Conservation (phyloP, 1,140 invertebrate species). For the Heliconius eleuchia region DNA sequence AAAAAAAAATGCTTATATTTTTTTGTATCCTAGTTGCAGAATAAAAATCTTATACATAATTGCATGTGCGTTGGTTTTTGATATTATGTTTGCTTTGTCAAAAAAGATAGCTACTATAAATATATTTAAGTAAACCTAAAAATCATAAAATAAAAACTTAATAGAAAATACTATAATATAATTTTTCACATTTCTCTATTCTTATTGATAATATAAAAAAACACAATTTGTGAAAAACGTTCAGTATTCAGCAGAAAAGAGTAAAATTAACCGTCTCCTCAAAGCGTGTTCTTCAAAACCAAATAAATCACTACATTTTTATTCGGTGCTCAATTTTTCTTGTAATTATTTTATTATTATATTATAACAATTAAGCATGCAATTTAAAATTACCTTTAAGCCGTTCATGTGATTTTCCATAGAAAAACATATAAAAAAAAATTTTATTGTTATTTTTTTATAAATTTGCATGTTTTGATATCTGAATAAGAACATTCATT, state of each 20-base stretch:
- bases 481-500: constrained; percentile 74
- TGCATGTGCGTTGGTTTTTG: constrained; percentile 30
- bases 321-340: background rate
- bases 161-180: too few species aligned
- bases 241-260: background rate
- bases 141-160: too few species aligned
- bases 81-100: constrained; percentile 31
- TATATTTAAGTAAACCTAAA: too few species aligned
- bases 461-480: constrained; percentile 55
- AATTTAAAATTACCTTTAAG: constrained; percentile 4
- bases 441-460: background rate
- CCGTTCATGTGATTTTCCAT: background rate
- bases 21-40: background rate
- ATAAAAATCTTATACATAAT: background rate
- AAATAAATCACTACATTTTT: background rate
- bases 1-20: background rate
- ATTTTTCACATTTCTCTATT: too few species aligned
- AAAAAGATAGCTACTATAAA: constrained; percentile 8
- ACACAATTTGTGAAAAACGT: too few species aligned
- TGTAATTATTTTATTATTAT: background rate
- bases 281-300: background rate
- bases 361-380: constrained; percentile 15
- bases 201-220: too few species aligned
- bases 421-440: background rate
- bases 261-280: background rate